Percentiles rank a stretch among this genome's conserved stretches.
Conservation (phyloP, 2,113 vertebrate genomes). For the Pomatorhinus ruficollis region DNA sequence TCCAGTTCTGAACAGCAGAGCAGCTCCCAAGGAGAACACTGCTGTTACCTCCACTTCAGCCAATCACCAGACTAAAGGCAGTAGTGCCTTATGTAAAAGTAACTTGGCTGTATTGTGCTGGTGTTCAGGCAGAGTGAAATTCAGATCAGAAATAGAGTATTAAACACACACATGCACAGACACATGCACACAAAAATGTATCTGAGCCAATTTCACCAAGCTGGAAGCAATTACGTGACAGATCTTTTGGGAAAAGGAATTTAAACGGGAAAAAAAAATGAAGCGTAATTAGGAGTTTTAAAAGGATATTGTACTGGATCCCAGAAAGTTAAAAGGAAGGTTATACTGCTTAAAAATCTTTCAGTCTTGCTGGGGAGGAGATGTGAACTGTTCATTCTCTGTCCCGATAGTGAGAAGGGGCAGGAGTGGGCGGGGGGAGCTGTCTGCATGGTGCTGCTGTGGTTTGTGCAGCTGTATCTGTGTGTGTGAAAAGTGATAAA, state of each 20-base stretch:
- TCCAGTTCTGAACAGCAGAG: not conserved
- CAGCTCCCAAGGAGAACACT: accelerated
- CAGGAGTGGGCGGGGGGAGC: not conserved
- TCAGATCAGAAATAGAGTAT: not conserved
- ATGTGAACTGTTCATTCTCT: not conserved
- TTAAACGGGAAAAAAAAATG: not conserved
- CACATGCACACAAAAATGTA: not conserved
- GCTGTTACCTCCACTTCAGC: not conserved
- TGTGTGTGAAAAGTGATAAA: not conserved
- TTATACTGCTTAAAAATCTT: not conserved
- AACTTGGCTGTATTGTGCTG: not conserved
- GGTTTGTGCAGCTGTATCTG: not conserved
- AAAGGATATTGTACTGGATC: not conserved
- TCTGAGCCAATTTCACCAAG: not conserved
- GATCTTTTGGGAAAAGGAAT: conserved; percentile 41
- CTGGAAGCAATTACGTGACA: conserved; percentile 41
- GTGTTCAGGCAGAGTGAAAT: not conserved
- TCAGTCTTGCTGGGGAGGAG: not conserved
- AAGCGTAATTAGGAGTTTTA: not conserved
- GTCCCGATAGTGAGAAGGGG: not conserved
- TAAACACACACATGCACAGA: not conserved
- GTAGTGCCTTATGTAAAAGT: not conserved
- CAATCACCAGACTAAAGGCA: not conserved
- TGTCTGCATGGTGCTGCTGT: not conserved
- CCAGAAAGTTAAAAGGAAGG: not conserved